Evolutionary conservation across 2,888 invertebrate genomes (phyloP).

Genomic region (Ormyrus labotus): DNA sequence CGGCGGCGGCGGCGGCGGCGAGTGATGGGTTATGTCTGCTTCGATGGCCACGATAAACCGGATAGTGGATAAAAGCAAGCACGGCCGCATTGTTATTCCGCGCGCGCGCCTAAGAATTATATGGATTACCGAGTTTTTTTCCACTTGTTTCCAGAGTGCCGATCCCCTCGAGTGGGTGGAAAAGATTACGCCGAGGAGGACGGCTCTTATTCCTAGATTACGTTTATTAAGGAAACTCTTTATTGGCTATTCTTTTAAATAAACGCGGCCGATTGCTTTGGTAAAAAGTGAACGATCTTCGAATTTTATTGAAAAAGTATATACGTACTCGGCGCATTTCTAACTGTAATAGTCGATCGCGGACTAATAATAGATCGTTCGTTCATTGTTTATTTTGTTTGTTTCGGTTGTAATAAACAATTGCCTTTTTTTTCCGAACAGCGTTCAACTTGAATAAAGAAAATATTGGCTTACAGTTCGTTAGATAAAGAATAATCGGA

Average conservation of each 20-base stretch:
- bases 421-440: too few relatives aligned
- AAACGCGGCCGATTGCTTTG: background rate
- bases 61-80: background rate
- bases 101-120: conserved; percentile 10
- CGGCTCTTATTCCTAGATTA: background rate
- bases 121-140: conserved; percentile 15
- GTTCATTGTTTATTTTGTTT: too few relatives aligned
- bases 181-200: conserved; percentile 8
- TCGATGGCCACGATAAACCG: conserved; percentile 18
- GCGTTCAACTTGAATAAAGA: too few relatives aligned
- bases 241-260: background rate
- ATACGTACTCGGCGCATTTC: too few relatives aligned
- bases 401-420: too few relatives aligned
- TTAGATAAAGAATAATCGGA: background rate
- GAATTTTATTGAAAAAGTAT: background rate
- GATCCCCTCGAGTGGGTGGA: background rate
- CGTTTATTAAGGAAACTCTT: background rate
- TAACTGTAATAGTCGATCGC: too few relatives aligned
- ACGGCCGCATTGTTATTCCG: conserved; percentile 29
- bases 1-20: background rate
- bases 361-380: too few relatives aligned
- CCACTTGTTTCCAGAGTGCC: background rate
- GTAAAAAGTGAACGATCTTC: background rate
- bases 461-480: too few relatives aligned
- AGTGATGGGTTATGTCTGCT: conserved; percentile 24